Conservation (phyloP, 2,888 invertebrate species). For the Timema podura region DNA sequence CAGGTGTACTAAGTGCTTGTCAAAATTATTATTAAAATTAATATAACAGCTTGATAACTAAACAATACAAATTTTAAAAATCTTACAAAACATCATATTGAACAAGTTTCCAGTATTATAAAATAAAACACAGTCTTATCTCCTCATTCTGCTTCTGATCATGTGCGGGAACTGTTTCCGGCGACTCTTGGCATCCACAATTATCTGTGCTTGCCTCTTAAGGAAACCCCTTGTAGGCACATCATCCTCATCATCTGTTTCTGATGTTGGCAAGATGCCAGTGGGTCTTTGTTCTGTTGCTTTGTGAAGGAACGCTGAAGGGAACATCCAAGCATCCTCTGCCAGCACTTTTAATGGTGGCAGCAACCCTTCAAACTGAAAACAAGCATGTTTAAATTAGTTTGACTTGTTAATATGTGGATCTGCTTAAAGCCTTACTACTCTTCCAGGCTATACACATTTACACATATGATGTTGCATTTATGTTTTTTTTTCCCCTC, state of each 20-base stretch:
- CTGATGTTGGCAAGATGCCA: slow-evolving; percentile 41
- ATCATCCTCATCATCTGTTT: slow-evolving; percentile 72
- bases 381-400: no score
- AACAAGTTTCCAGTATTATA: no score
- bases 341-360: slow-evolving; percentile 14
- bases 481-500: no score
- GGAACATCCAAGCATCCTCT: slow-evolving; percentile 27
- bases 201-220: slow-evolving; percentile 77
- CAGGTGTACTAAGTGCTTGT: no score
- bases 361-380: background rate
- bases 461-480: no score
- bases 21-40: no score
- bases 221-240: slow-evolving; percentile 74
- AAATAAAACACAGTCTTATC: background rate
- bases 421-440: no score
- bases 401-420: background rate
- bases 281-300: background rate
- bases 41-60: no score
- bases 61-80: no score
- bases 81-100: no score
- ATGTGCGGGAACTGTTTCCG: slow-evolving; percentile 41
- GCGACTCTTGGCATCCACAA: slow-evolving; percentile 76
- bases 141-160: slow-evolving; percentile 5
- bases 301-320: background rate
- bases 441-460: no score